Conservation (phyloP, 2,113 vertebrate genomes). For the Chaenocephalus aceratus region DNA sequence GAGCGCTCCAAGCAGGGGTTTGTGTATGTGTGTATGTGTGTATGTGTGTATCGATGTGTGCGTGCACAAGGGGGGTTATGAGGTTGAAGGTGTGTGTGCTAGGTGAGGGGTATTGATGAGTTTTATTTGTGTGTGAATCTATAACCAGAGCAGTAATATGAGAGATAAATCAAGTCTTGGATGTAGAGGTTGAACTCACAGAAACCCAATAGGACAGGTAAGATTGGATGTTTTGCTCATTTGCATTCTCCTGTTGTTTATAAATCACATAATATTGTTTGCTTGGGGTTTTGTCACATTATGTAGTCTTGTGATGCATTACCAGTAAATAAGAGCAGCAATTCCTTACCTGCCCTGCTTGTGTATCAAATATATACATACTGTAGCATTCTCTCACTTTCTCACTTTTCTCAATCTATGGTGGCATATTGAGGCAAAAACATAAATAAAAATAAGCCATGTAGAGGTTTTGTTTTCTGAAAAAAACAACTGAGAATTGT, state of each 20-base stretch:
- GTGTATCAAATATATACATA: background rate
- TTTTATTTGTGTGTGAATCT: slow-evolving; percentile 7
- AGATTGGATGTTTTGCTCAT: slow-evolving; percentile 2
- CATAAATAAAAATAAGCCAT: no score
- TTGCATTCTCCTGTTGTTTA: slow-evolving; percentile 5
- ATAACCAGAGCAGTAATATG: slow-evolving; percentile 24
- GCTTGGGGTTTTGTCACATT: slow-evolving; percentile 1
- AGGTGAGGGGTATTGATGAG: slow-evolving; percentile 19
- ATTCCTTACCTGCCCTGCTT: background rate
- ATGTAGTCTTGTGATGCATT: slow-evolving; percentile 4
- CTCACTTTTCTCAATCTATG: background rate
- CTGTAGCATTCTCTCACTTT: background rate
- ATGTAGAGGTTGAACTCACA: slow-evolving; percentile 10
- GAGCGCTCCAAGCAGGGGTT: slow-evolving; percentile 67
- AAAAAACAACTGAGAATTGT: no score
- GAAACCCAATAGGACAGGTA: background rate
- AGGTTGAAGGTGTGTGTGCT: slow-evolving; percentile 20
- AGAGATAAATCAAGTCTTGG: slow-evolving; percentile 29
- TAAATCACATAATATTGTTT: slow-evolving; percentile 21
- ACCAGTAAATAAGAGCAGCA: background rate
- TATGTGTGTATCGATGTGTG: slow-evolving; percentile 15
- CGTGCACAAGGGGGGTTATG: slow-evolving; percentile 1
- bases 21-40: slow-evolving; percentile 13
- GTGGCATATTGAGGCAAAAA: no score
- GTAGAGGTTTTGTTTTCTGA: no score